A percentile compares a stretch with the other conserved stretches of the same genome.
Evolutionary conservation across 2,113 vertebrate species (phyloP).

Genomic region (Chloropsis cyanopogon): DNA sequence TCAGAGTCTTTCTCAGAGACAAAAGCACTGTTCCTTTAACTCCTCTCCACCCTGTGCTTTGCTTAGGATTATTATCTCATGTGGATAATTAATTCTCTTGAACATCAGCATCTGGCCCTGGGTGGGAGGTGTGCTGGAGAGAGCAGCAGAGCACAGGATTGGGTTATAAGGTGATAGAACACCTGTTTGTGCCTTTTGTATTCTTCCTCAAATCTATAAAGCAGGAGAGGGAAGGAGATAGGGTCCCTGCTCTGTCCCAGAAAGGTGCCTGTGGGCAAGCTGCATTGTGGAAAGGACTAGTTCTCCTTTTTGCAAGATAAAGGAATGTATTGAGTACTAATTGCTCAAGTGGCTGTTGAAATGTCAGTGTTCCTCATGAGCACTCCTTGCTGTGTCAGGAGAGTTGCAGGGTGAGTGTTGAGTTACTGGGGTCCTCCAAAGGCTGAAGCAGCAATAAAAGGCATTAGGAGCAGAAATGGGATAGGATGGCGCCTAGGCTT

Average conservation of each 20-base stretch:
- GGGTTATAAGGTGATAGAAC: neutral
- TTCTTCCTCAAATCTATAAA: neutral
- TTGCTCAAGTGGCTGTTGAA: neutral
- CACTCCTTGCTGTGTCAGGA: neutral
- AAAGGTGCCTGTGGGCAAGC: neutral
- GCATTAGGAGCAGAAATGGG: neutral
- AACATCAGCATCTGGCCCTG: conserved; percentile 14
- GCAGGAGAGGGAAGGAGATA: neutral
- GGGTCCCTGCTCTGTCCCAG: rapidly evolving
- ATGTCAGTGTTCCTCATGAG: rapidly evolving
- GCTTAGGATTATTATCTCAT: neutral
- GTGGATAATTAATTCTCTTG: conserved; percentile 3
- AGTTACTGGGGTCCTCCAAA: neutral
- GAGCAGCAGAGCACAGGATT: neutral
- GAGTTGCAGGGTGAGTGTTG: neutral
- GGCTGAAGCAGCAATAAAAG: neutral
- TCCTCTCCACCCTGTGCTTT: neutral
- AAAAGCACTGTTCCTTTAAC: neutral
- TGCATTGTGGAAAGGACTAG: neutral
- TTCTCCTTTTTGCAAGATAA: neutral
- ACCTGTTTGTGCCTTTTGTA: neutral
- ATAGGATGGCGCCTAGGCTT: neutral
- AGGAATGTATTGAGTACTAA: neutral
- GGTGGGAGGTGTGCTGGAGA: neutral
- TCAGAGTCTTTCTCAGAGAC: neutral